A percentile compares a stretch with the other conserved stretches of the same genome.
Evolutionary conservation across 1,140 invertebrate genomes (phyloP).

Genomic region (Drosophila suzukii): DNA sequence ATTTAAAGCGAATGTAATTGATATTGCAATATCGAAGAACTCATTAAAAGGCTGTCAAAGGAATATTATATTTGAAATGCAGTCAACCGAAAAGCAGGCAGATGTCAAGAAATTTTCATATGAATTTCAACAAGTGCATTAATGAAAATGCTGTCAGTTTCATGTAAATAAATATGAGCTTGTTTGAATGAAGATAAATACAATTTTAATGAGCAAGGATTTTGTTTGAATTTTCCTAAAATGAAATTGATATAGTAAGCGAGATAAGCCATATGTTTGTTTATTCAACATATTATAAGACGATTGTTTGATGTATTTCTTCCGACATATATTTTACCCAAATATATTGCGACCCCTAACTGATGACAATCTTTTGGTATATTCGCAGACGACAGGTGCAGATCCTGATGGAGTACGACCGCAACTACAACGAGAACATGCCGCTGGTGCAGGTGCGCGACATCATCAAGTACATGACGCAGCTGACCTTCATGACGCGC

Average conservation of each 20-base stretch:
- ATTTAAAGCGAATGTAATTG: background rate
- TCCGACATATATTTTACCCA: background rate
- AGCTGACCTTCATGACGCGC: conserved; percentile 91
- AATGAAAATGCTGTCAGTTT: background rate
- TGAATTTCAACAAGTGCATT: background rate
- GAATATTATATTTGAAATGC: background rate
- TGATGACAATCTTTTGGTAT: conserved; percentile 1
- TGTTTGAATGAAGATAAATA: too few species aligned
- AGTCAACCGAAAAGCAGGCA: background rate
- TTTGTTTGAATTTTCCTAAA: background rate
- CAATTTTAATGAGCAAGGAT: background rate
- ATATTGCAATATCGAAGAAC: background rate
- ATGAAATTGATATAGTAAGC: background rate
- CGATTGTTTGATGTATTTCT: background rate
- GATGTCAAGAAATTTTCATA: background rate
- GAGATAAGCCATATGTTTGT: too few species aligned
- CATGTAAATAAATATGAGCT: background rate
- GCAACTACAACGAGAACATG: conserved; percentile 88
- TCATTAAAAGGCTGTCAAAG: background rate
- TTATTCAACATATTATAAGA: too few species aligned
- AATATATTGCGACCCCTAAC: background rate
- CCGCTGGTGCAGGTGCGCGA: conserved; percentile 92
- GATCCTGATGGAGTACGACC: conserved; percentile 90
- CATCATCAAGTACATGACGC: conserved; percentile 93
- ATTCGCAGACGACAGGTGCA: conserved; percentile 89